Conservation (phyloP, 2,888 invertebrate genomes). For the Leptarthrus brevirostris region DNA sequence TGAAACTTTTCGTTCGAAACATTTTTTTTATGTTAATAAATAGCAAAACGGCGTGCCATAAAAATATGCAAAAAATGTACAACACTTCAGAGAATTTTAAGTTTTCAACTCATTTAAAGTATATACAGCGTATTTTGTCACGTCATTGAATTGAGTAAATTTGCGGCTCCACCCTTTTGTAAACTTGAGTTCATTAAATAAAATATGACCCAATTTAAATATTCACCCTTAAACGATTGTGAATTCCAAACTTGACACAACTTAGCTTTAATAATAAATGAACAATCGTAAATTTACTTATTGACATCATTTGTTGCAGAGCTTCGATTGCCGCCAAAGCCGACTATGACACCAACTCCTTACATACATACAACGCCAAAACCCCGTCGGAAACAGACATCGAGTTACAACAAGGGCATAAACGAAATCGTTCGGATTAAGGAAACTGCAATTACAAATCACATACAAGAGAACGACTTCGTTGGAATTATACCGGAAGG, state of each 20-base stretch:
- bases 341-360: constrained; percentile 65
- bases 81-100: too few relatives aligned
- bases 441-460: constrained; percentile 65
- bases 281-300: constrained; percentile 53
- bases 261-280: constrained; percentile 49
- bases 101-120: too few relatives aligned
- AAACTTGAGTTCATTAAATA: constrained; percentile 29
- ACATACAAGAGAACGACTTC: constrained; percentile 64
- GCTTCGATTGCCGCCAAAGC: constrained; percentile 65
- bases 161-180: too few relatives aligned
- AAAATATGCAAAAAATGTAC: too few relatives aligned
- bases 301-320: constrained; percentile 64
- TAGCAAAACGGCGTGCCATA: too few relatives aligned
- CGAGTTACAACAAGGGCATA: constrained; percentile 62
- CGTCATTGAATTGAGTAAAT: too few relatives aligned
- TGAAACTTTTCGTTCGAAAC: too few relatives aligned
- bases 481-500: constrained; percentile 58
- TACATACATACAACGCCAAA: constrained; percentile 64
- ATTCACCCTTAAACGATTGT: constrained; percentile 33
- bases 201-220: constrained; percentile 47
- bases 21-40: too few relatives aligned
- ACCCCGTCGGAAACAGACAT: constrained; percentile 62
- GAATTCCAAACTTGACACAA: not conserved
- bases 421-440: constrained; percentile 67
- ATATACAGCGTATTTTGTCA: too few relatives aligned